Base-by-base conservation (phyloP, 2,797 vertebrate species). In the Pipistrellus pygmaeus region DNA sequence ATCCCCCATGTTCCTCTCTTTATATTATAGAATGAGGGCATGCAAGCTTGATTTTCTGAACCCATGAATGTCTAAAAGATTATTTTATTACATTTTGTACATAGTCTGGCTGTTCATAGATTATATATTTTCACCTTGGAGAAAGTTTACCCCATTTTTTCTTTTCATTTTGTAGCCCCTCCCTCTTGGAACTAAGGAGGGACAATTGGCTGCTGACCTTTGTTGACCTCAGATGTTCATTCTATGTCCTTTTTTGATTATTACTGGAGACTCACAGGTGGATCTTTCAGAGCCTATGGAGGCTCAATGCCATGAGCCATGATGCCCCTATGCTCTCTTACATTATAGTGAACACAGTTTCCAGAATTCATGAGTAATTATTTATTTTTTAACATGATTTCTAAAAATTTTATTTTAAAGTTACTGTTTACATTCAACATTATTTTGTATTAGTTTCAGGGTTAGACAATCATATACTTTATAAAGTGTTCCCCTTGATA, bases 11-110 rank as follows among this genome's bases (percentile, higher is more conserved):
- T 85, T 73, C 46, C 15, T 82, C 14, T 60, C 21, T 11, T 38
- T 11, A 69, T 68, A 21, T 20, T 68, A 68, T 32, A 75, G 51
- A 80, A 81, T 25, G 46, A 85, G 4, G 32, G 10, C 9, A 35
- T 15, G 48, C 73, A 48, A 55, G 27, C 20, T 41, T 55, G 82
- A 32, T 64, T 91, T 85, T 84, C 23, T 69, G 27, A 80, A 72
- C 69, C n/a, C 41, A 85, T 91, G 25, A 77, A 69, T 91, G 66
- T 75, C 77, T 86, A 57, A 75, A 92, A 62, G 27, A 38, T 78
- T 64, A 60, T 69, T 84, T 78, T 71, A 72, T 69, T 71, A 53
- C 25, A 55, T 68, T 77, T 94, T 77, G 17, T 78, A 32, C 9
- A 35, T 30, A 72, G 55, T 90, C 89, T 35, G 41, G 21, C 51